phyloP scores from a whole-genome alignment of 2,888 invertebrate species.

The Panopea generosa region DNA sequence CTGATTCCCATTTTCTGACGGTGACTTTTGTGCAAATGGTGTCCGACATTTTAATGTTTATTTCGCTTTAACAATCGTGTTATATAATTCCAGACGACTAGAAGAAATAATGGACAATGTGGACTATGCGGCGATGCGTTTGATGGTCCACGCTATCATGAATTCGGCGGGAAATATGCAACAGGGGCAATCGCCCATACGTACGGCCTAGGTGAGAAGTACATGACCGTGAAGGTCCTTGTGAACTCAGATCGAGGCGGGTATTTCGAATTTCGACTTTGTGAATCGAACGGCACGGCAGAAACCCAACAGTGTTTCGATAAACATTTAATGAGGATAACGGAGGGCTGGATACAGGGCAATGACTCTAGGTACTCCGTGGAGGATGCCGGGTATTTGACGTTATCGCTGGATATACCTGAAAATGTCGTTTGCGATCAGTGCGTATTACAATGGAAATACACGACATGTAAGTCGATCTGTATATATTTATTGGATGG shows the following conservation, averaged over 20 bases:
- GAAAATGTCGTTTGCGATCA: conserved; percentile 91
- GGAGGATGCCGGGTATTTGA: conserved; percentile 89
- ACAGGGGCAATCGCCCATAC: conserved; percentile 69
- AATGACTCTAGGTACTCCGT: conserved; percentile 87
- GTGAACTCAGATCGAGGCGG: conserved; percentile 78
- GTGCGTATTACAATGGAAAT: conserved; percentile 95
- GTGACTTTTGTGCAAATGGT: too few species aligned
- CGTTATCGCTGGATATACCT: conserved; percentile 89
- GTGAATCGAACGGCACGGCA: conserved; percentile 63
- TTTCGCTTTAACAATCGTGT: background rate
- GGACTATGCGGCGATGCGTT: conserved; percentile 95
- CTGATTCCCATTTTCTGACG: too few species aligned
- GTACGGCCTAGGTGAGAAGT: conserved; percentile 12
- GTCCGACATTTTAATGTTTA: too few species aligned
- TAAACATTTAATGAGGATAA: conserved; percentile 57
- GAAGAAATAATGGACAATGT: conserved; percentile 89
- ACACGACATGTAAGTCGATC: conserved; percentile 89
- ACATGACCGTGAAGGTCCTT: conserved; percentile 56
- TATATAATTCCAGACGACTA: conserved; percentile 41
- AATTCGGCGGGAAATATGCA: conserved; percentile 75
- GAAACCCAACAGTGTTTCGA: conserved; percentile 72
- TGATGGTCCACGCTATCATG: conserved; percentile 72
- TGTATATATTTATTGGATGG: too few species aligned
- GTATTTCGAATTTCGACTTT: conserved; percentile 78
- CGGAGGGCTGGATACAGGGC: conserved; percentile 27